Evolutionary conservation across 2,888 invertebrate species (phyloP), one percentile per base, ranked within the genome.

Genomic region (Orchesella flavescens): DNA sequence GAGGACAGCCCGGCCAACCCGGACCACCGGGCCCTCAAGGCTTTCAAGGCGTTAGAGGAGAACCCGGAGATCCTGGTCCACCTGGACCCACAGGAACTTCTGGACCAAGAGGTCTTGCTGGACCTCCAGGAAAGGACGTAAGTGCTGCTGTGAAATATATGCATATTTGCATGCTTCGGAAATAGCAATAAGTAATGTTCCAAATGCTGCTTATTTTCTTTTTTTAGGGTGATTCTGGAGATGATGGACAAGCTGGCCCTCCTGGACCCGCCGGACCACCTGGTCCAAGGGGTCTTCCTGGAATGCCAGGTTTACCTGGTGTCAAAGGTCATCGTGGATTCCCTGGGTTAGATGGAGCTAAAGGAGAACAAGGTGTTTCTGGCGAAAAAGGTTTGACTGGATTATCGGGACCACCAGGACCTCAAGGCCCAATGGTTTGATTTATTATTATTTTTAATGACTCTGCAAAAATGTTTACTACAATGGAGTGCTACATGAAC

Each of bases 21-120:
- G 95, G 94, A 1, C 94, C 95, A 0, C 94, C 95, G 90, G 96
- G 96, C 15, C 95, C 96, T 87, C 95, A 95, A 91, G 95, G 96
- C 1, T 92, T 93, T 17, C 92, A 95, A 85, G 96, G 96, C 63
- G 95, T 95, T 87, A 91, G 94, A 1, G 96, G 96, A 0, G 95
- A 96, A 89, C 92, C 89, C 19, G 91, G 91, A 24, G 91, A 91
- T 69, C 88, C 93, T 10, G 96, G 96, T 13, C 90, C 93, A 2
- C 90, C 92, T 0, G 95, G 95, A 5, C 84, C 90, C 15, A 88
- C 89, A 59, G 90, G 90, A 55, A 89, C 90, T 12, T 89, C 91
- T 23, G 93, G 93, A 3, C 91, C 92, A 84, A 91, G 94, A 89
- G 95, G 95, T 83, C 91, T 93, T 1, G 93, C 93, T 69, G 95